Evolutionary conservation across 2,113 vertebrate species (phyloP), one percentile per base, ranked within the genome.

Genomic region (Agelaius tricolor): DNA sequence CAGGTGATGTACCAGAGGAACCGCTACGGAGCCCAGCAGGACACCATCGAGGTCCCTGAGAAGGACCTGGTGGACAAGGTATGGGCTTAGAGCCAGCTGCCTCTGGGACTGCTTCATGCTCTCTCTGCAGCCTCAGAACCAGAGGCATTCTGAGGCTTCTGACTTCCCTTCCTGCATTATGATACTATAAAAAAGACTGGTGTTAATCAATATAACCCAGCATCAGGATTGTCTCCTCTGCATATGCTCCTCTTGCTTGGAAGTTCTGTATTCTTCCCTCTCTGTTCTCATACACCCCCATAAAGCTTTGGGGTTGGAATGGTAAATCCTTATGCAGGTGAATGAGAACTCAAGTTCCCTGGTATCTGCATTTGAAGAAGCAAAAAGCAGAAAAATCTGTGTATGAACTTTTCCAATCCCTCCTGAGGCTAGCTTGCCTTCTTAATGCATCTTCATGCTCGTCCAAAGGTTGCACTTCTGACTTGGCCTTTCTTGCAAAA

Each of bases 1-100:
- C 99, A 99, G 96, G 98, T 99, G 35, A 93, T 98, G 5, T 99
- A 99, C 75, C 99, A 99, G 93, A 98, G 99, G 28, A 99, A 99
- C 95, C 98, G 99, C 26, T 99, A 99, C 4, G 99, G 99, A 10
- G 98, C 98, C 41, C 99, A 99, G 95, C 99, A 98, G 26, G 99
- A 99, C 96, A 97, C 97, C 24, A 98, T 99, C 14, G 99, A 99
- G 96, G 97, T 99, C 6, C 94, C 98, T 0, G 99, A 99, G 97
- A 99, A 99, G 85, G 99, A 99, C 54, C 96, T 99, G 89, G 97
- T 98, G 11, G 99, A 99, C 63, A 99, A 99, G 99, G 99, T 99
- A 94, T 0, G 39, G 39, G 14, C 14, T n/a, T 68, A 1, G 11
- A 63, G 49, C 20, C 41, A 67, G 35, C 20, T 28, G 26, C 35